Base-by-base conservation (phyloP, 2,113 vertebrate genomes). In the Dinomys branickii region DNA sequence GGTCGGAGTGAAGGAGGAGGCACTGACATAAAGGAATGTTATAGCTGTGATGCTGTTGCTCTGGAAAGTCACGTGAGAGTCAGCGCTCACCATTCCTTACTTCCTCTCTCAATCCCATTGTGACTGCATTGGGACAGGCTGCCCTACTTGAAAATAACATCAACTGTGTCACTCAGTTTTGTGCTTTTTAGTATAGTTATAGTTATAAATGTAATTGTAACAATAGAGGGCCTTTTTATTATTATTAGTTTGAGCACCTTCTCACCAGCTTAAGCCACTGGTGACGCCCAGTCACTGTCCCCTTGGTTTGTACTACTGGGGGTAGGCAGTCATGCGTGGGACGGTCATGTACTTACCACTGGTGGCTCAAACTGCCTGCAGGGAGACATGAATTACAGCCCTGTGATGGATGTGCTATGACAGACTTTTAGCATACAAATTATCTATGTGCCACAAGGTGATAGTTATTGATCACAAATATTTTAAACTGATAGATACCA, bases 371-470 rank as follows among this genome's bases (percentile, higher is more conserved):
- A 73, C 69, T 20, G 11, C n/a, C 20, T 20, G n/a, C n/a, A 73
- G 69, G 19, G 19, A 73, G n/a, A 73, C 20, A 73, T 90, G 59
- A 38, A 73, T 41, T 73, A 41, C 7, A n/a, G 20, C 3, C 69
- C n/a, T 7, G 1, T 73, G 19, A 24, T 41, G 8, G 3, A 73
- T 73, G 69, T 41, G n/a, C 24, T 41, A 3, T 10, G 24, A 61
- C 26, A 28, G 59, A 88, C 61, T 89, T 94, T 91, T 91, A 94
- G 12, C 56, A 73, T 38, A 69, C 6, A 91, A 84, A 8, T 94
- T 26, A 69, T 84, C 73, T 85, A 58, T 87, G n/a, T 95, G n/a
- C 91, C 80, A 93, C 26, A 86, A 75, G 38, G 92, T 50, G n/a
- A 92, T 8, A 94, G 56, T 8, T n/a, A n/a, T n/a, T 80, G 5